Evolutionary conservation across 2,113 vertebrate species (phyloP).

Genomic region (Leptosomus discolor): DNA sequence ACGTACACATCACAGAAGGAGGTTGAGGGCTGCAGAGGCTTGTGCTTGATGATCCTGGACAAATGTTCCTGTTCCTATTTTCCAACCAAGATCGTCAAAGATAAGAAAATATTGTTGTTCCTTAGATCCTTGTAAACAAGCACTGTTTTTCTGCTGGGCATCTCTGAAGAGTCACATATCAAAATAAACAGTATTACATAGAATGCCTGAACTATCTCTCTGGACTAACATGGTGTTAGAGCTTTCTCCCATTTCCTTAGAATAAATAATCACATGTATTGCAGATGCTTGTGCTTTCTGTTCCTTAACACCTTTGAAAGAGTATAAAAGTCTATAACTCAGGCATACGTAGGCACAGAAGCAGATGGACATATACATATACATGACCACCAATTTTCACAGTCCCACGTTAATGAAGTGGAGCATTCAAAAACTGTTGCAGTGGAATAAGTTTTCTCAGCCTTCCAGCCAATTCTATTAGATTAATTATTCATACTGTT

Average conservation of each 20-base stretch:
- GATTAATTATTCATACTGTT: neutral
- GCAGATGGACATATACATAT: neutral
- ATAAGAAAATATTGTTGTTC: neutral
- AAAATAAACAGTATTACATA: neutral
- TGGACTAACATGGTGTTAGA: neutral
- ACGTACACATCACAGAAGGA: neutral
- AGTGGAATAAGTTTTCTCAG: neutral
- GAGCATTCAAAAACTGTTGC: neutral
- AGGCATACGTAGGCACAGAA: neutral
- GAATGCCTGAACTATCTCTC: neutral
- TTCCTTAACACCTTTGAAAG: conserved; percentile 7
- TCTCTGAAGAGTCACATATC: neutral
- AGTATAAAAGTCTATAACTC: neutral
- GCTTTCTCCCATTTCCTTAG: neutral
- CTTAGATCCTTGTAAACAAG: neutral
- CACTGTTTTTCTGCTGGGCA: neutral
- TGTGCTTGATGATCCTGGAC: neutral
- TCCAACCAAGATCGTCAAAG: neutral
- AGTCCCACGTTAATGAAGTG: neutral
- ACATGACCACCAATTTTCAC: neutral
- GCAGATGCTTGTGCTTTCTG: neutral
- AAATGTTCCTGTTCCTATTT: neutral
- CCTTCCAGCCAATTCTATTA: neutral
- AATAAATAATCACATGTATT: neutral
- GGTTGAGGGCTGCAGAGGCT: neutral